phyloP scores from a whole-genome alignment of 2,113 vertebrate species.

The Pipa parva region DNA sequence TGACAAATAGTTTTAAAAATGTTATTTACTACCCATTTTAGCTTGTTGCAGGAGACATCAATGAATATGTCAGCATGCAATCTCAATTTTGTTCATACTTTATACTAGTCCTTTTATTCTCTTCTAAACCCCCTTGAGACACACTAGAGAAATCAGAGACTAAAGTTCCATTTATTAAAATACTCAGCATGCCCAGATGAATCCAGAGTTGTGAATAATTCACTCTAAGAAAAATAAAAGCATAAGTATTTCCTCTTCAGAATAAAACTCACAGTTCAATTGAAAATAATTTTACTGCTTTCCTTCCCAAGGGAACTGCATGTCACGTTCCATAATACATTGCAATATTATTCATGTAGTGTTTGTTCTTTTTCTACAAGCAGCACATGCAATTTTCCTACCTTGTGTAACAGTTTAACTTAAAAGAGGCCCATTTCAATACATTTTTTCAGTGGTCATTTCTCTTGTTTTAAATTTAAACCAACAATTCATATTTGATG shows the following conservation, averaged over 20 bases:
- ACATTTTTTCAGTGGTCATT: background rate
- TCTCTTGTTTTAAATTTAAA: background rate
- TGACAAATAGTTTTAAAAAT: no score
- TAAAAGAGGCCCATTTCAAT: background rate
- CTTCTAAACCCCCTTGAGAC: conserved; percentile 60
- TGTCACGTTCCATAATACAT: background rate
- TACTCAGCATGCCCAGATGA: conserved; percentile 64
- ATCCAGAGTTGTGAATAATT: conserved; percentile 60
- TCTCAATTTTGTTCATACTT: conserved; percentile 62
- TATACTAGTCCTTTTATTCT: conserved; percentile 62
- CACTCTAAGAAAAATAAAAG: conserved; percentile 43
- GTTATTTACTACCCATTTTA: no score
- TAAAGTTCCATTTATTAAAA: conserved; percentile 61
- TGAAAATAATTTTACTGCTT: background rate
- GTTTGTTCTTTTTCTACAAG: background rate
- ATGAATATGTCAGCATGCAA: background rate
- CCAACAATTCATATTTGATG: no score
- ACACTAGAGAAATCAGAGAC: conserved; percentile 55
- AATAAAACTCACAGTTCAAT: background rate
- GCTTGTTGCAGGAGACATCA: background rate
- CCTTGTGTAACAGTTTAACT: background rate
- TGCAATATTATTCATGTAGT: background rate
- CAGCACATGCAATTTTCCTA: background rate
- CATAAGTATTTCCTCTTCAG: background rate
- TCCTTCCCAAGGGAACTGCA: background rate